A percentile compares a stretch with the other conserved stretches of the same genome.
Conservation (phyloP, 2,888 invertebrate species). For the Epistrophella euchroma region DNA sequence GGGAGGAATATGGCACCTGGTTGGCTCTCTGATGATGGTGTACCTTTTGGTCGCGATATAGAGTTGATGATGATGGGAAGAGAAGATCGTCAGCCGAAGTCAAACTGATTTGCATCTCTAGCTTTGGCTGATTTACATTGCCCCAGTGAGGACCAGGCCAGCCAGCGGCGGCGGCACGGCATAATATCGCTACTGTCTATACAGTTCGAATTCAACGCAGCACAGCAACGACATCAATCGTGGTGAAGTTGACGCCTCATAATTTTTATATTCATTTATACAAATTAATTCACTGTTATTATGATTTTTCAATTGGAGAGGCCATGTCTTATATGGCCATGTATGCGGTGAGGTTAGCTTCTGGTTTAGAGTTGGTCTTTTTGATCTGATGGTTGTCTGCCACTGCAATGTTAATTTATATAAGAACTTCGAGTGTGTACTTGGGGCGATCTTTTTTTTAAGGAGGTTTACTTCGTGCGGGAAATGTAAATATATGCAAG, state of each 20-base stretch:
- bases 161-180: conserved; percentile 15
- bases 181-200: not conserved
- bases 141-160: conserved; percentile 30
- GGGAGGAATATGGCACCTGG: conserved; percentile 74
- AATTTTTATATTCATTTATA: conserved; percentile 83
- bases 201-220: conserved; percentile 10
- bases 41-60: not conserved
- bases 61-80: conserved; percentile 14
- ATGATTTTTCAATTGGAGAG: conserved; percentile 71
- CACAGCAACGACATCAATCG: not conserved
- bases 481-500: not conserved
- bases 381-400: conserved; percentile 11
- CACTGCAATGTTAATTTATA: conserved; percentile 21
- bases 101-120: conserved; percentile 71
- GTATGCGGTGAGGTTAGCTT: conserved; percentile 59
- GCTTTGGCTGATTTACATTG: conserved; percentile 60
- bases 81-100: conserved; percentile 59
- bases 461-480: conserved; percentile 11
- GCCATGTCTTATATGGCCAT: conserved; percentile 63
- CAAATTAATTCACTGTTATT: conserved; percentile 82
- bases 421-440: conserved; percentile 21
- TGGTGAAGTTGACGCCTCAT: conserved; percentile 67
- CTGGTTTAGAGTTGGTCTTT: conserved; percentile 53
- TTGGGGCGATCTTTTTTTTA: conserved; percentile 35
- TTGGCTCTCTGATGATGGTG: conserved; percentile 47